Percentiles rank a stretch among this genome's conserved stretches.
Evolutionary conservation across 2,113 vertebrate species (phyloP).

Genomic region (Puma concolor): DNA sequence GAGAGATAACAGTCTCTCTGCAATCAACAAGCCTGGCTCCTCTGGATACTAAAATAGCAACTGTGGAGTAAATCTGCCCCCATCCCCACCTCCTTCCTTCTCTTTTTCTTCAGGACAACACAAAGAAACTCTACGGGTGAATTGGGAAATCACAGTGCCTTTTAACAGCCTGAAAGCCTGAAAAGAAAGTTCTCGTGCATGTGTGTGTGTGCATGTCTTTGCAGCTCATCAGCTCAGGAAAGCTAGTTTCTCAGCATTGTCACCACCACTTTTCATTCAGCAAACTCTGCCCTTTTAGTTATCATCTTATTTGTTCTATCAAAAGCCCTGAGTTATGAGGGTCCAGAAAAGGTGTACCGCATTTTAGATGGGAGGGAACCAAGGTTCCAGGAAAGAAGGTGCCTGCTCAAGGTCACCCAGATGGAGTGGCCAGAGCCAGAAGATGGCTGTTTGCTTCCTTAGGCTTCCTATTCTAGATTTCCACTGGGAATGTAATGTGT

Average conservation of each 20-base stretch:
- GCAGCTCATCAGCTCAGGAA: slow-evolving; percentile 28
- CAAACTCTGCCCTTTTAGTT: neutral
- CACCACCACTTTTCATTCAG: neutral
- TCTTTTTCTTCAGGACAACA: slow-evolving; percentile 72
- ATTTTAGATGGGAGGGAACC: neutral
- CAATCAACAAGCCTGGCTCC: slow-evolving; percentile 85
- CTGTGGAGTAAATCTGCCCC: slow-evolving; percentile 77
- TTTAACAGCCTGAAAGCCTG: slow-evolving; percentile 40
- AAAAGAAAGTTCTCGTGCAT: slow-evolving; percentile 46
- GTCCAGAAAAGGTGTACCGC: neutral
- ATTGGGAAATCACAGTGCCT: slow-evolving; percentile 78
- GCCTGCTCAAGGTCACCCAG: neutral
- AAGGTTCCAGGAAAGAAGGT: neutral
- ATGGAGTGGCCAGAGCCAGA: neutral
- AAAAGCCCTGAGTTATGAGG: neutral
- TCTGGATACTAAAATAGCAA: slow-evolving; percentile 86
- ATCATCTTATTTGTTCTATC: neutral
- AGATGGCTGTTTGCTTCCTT: neutral
- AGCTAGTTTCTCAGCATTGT: slow-evolving; percentile 31
- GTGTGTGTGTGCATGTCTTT: neutral
- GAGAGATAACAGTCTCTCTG: slow-evolving; percentile 84
- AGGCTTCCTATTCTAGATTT: neutral
- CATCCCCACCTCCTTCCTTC: neutral
- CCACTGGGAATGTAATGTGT: neutral
- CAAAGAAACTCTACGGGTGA: slow-evolving; percentile 77